Percentiles rank a stretch among this genome's conserved stretches.
Evolutionary conservation across 2,113 vertebrate species (phyloP).

Genomic region (Heloderma charlesbogerti): DNA sequence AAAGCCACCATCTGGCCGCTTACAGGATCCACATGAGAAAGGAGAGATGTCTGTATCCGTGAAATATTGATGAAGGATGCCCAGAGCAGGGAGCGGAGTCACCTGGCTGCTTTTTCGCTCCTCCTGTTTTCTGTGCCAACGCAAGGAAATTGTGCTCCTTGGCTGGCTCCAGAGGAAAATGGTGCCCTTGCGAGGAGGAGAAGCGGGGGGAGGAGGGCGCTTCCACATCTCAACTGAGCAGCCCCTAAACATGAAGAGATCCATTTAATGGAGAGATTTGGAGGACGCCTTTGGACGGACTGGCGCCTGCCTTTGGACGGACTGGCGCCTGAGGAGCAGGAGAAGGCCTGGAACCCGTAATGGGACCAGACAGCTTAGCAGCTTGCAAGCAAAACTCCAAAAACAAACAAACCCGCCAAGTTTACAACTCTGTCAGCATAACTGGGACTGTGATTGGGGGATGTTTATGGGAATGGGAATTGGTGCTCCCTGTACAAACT

Average conservation of each 20-base stretch:
- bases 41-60: conserved; percentile 45
- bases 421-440: conserved; percentile 57
- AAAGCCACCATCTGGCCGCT: conserved; percentile 32
- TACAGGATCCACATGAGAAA: not conserved
- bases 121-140: conserved; percentile 49
- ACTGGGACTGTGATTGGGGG: conserved; percentile 50
- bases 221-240: conserved; percentile 69
- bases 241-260: conserved; percentile 63
- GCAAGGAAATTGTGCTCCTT: conserved; percentile 51
- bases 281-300: conserved; percentile 48
- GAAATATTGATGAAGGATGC: conserved; percentile 70
- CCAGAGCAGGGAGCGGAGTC: conserved; percentile 52
- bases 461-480: conserved; percentile 69
- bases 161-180: conserved; percentile 60
- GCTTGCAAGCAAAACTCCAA: conserved; percentile 31
- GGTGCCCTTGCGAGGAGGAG: not conserved
- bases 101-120: conserved; percentile 56
- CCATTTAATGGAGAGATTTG: conserved; percentile 67
- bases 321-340: conserved; percentile 65
- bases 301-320: conserved; percentile 58
- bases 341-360: conserved; percentile 53
- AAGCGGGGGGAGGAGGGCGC: conserved; percentile 31
- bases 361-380: conserved; percentile 58
- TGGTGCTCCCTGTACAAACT: conserved; percentile 51
- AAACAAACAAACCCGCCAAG: conserved; percentile 48